These are phyloP conservation scores for Cerceris rybyensis DNA, from an alignment of 2,888 invertebrate species.

Conservation along the genomic window DNA sequence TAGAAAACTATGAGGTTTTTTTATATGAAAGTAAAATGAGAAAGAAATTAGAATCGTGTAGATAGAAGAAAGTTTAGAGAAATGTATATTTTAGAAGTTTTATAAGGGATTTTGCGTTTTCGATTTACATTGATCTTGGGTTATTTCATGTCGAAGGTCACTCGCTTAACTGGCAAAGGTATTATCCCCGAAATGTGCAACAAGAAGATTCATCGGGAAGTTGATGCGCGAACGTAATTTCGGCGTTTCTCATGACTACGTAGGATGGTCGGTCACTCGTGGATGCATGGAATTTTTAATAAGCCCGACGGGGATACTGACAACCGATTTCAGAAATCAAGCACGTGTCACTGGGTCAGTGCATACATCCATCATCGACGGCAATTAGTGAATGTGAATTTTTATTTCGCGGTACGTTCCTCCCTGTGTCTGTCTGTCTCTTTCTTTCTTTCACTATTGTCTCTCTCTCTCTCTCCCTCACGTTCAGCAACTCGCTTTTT, in stretches of 20 bases:
- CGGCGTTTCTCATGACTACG: slow-evolving; percentile 38
- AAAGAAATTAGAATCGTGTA: no score
- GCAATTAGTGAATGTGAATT: slow-evolving; percentile 65
- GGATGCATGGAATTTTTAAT: slow-evolving; percentile 74
- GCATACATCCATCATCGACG: slow-evolving; percentile 61
- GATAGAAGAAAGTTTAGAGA: no score
- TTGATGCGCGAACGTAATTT: slow-evolving; percentile 56
- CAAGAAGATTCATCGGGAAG: slow-evolving; percentile 46
- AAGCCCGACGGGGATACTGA: slow-evolving; percentile 44
- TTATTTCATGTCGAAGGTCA: slow-evolving; percentile 13
- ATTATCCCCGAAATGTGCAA: slow-evolving; percentile 21
- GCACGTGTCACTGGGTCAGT: slow-evolving; percentile 66
- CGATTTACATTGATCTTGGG: no score
- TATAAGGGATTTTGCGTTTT: no score
- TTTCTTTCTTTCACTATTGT: neutral
- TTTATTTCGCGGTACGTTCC: slow-evolving; percentile 48
- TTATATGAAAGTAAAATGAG: no score
- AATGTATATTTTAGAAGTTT: no score
- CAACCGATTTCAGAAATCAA: slow-evolving; percentile 61
- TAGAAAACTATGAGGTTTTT: no score
- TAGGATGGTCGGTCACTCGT: slow-evolving; percentile 59
- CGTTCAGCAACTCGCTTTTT: slow-evolving; percentile 12
- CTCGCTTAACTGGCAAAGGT: slow-evolving; percentile 53
- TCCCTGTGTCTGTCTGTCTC: slow-evolving; percentile 5
- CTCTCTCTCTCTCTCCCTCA: slow-evolving; percentile 2